phyloP scores from a whole-genome alignment of 1,140 invertebrate species.

The Augochlora pura region DNA sequence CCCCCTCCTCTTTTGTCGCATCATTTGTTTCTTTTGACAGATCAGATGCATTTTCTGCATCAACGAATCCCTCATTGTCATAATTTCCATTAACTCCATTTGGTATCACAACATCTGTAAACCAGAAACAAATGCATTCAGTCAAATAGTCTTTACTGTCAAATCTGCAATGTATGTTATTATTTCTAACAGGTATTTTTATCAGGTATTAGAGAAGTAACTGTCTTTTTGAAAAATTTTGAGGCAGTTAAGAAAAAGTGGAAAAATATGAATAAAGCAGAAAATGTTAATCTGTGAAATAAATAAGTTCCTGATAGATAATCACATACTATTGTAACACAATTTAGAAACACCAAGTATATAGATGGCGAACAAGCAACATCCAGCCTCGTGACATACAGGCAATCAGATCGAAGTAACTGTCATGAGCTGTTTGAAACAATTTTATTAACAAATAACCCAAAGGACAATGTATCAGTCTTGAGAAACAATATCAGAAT shows the following conservation, averaged over 20 bases:
- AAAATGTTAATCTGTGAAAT: too few species aligned
- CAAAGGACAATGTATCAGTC: not conserved
- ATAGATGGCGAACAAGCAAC: not conserved
- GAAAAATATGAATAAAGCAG: too few species aligned
- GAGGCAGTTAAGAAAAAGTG: too few species aligned
- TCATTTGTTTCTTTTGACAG: slow-evolving; percentile 53
- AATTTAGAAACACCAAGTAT: not conserved
- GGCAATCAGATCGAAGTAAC: not conserved
- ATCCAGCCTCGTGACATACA: not conserved
- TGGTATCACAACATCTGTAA: slow-evolving; percentile 74
- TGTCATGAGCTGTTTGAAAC: not conserved
- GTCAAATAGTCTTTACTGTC: not conserved
- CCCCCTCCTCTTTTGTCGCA: slow-evolving; percentile 49
- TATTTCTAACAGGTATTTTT: not conserved
- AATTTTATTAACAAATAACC: not conserved
- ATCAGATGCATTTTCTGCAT: slow-evolving; percentile 54
- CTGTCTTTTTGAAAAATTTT: too few species aligned
- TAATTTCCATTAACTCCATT: slow-evolving; percentile 76
- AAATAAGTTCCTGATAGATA: too few species aligned
- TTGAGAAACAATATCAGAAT: not conserved
- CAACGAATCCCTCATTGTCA: slow-evolving; percentile 71
- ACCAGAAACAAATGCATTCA: slow-evolving; percentile 29
- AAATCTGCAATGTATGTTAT: not conserved
- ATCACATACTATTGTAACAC: too few species aligned
- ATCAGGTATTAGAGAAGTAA: too few species aligned